Percentiles rank a stretch among this genome's conserved stretches.
Conservation (phyloP, 2,113 vertebrate species). For the Vulpes ferrilata region DNA sequence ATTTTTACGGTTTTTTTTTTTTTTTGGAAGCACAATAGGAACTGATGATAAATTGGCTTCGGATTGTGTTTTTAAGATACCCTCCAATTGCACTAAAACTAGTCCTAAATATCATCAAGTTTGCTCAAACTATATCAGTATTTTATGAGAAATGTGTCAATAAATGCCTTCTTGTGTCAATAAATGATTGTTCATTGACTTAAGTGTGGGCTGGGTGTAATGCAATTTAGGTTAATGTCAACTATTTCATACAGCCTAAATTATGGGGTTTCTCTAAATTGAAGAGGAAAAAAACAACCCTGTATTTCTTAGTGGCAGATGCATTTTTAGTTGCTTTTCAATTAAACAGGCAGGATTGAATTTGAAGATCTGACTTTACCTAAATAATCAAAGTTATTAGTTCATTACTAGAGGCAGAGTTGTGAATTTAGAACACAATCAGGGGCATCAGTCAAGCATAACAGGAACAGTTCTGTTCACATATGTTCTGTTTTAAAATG, state of each 20-base stretch:
- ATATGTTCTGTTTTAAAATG: slow-evolving; percentile 79
- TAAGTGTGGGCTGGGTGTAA: not conserved
- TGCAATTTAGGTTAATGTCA: not conserved
- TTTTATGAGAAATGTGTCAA: not conserved
- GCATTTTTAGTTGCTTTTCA: slow-evolving; percentile 57
- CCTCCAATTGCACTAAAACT: not conserved
- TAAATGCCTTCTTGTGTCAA: not conserved
- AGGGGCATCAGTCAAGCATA: slow-evolving; percentile 62
- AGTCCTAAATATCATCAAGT: not conserved
- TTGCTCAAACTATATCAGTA: not conserved
- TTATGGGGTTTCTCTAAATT: not conserved
- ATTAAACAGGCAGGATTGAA: not conserved
- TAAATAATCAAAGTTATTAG: slow-evolving; percentile 59
- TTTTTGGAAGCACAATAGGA: not conserved
- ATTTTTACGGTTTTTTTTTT: not conserved
- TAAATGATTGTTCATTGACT: not conserved
- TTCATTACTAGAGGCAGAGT: slow-evolving; percentile 44
- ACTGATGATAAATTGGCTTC: not conserved
- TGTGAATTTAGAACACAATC: slow-evolving; percentile 69
- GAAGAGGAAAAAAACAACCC: not conserved
- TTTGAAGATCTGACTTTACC: slow-evolving; percentile 54
- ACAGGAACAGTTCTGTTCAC: slow-evolving; percentile 78
- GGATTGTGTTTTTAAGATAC: not conserved
- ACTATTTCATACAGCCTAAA: not conserved
- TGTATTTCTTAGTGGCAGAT: not conserved